These are phyloP conservation scores for Drosophila micromelanica DNA, from an alignment of 1,140 invertebrate genomes.

Conservation along the genomic window DNA sequence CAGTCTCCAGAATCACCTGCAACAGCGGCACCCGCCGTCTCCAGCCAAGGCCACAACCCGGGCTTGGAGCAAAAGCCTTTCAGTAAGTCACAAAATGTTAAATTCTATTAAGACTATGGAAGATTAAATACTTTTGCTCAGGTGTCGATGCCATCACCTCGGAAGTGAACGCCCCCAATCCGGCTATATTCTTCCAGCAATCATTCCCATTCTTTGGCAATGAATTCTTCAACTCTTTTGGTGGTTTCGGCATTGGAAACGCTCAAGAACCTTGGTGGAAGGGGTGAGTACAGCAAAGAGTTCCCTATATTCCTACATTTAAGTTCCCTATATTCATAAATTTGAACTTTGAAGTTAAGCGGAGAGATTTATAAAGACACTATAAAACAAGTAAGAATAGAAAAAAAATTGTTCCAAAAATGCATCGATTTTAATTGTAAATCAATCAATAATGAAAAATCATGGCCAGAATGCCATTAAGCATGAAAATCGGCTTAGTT, in stretches of 20 bases:
- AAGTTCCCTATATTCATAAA: too few relatives aligned
- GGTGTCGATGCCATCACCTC: slow-evolving; percentile 73
- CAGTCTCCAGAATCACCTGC: slow-evolving; percentile 18
- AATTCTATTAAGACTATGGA: not conserved
- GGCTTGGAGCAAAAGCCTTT: slow-evolving; percentile 69
- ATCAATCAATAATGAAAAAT: too few relatives aligned
- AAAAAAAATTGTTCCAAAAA: too few relatives aligned
- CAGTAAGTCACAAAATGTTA: slow-evolving; percentile 52
- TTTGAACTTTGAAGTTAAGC: too few relatives aligned
- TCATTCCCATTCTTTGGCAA: slow-evolving; percentile 82
- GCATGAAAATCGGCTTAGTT: too few relatives aligned
- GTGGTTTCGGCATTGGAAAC: slow-evolving; percentile 72
- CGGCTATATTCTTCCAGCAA: slow-evolving; percentile 77
- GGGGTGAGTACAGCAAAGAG: slow-evolving; percentile 81
- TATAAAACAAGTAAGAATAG: too few relatives aligned
- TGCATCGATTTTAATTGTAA: too few relatives aligned
- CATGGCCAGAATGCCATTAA: too few relatives aligned
- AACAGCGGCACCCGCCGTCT: slow-evolving; percentile 6
- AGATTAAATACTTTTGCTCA: slow-evolving; percentile 6
- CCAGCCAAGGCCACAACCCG: slow-evolving; percentile 7
- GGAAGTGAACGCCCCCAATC: slow-evolving; percentile 73
- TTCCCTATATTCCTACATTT: too few relatives aligned
- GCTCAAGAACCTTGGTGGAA: slow-evolving; percentile 84
- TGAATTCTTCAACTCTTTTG: slow-evolving; percentile 79
- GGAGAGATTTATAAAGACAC: too few relatives aligned